Evolutionary conservation across 2,113 vertebrate species (phyloP), one percentile per base, ranked within the genome.

Genomic region (Dromas ardeola): DNA sequence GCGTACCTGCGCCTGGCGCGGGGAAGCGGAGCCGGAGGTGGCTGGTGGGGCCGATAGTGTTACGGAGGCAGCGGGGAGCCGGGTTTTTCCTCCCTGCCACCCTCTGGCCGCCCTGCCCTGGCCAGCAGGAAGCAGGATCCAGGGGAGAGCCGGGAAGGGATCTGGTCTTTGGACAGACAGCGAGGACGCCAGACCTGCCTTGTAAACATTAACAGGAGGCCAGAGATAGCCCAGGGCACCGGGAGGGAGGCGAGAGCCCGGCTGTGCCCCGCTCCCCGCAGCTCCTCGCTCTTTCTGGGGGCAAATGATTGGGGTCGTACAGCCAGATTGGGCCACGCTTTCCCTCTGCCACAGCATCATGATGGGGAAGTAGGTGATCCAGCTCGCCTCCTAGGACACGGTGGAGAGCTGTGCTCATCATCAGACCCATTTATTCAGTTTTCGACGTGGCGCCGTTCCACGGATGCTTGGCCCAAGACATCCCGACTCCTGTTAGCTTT

Each of bases 171-270:
- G 95, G 91, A 94, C 94, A 81, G 87, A 43, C 27, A 6, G 19
- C 5, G 5, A 12, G 4, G 6, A 7, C 9, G 6, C 56, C 3
- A 1, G 69, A 72, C 58, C 78, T 95, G 78, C 62, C 73, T 47
- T 83, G 63, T 97, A 97, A 98, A 97, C 92, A 98, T 97, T 97
- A 97, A 97, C 96, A 69, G 80, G 76, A 74, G 78, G 62, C 89
- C 16, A 1, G 45, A 94, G 90, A 55, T 18, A 78, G 80, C 61
- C 49, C 4, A 1, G 1, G 6, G 86, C 5, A 2, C 0, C 0
- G 36, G 42, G 40, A 80, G 18, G 45, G 49, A 84, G 43, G 52
- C 1, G 5, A 52, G 11, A 91, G 29, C 10, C 8, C 1, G 0
- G 56, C 43, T 52, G 49, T 16, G 45, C 17, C 20, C 50, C 1